Evolutionary conservation across 2,797 vertebrate species (phyloP), one percentile per base, ranked within the genome.

Genomic region (Phoxinus dragarum): DNA sequence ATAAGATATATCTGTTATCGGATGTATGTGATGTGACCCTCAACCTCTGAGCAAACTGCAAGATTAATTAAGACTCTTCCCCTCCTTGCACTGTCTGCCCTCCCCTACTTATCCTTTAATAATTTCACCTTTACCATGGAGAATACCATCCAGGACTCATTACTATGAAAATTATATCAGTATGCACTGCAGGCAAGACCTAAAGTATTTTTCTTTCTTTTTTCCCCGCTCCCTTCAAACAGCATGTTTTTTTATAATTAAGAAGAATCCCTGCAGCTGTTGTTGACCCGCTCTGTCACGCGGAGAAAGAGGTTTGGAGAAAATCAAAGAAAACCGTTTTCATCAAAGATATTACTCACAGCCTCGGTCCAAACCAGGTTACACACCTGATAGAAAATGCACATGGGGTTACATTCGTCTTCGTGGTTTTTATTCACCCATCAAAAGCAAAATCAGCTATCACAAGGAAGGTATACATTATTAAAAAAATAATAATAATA

Each of bases 311-410:
- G 86, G 88, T 91, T 86, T 87, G 73, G 69, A 84, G 86, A 83
- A 88, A 92, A 89, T 91, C 89, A 93, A 91, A 94, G 88, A 85
- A 54, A 90, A 87, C 67, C 82, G 81, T 86, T 90, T 86, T 84
- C 82, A 83, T 84, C 56, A 82, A 88, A 73, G 72, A 91, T 91
- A 92, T 93, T 93, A 92, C 91, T 91, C 90, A 89, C 81, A 83
- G 84, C 66, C 52, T 73, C 31, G 17, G 82, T 79, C 79, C 81
- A 88, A 82, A 75, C 69, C 59, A 38, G 72, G 76, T 64, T 79
- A 34, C 73, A 86, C 86, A 84, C 66, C 71, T 82, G 90, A 88
- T 90, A 85, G 86, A 71, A 80, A 88, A 71, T 27, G 31, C 40
- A 89, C 88, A 86, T 38, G 11, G 38, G 59, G 59, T 59, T 84